Conservation (phyloP, 2,888 invertebrate species). For the Hylaea fasciaria region DNA sequence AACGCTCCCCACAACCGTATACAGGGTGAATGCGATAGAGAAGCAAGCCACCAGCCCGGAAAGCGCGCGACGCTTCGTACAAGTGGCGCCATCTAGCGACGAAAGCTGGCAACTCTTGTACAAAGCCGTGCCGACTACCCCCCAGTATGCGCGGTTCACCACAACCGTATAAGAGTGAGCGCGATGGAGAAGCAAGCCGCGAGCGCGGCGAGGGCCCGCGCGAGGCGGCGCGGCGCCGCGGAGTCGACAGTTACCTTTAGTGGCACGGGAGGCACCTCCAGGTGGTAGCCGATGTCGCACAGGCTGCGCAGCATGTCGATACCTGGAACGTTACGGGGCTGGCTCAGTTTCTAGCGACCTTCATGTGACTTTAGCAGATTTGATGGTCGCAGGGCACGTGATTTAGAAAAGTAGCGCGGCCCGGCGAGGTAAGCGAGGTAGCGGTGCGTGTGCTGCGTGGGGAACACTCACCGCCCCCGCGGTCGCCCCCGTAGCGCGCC, state of each 20-base stretch:
- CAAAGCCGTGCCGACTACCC: neutral
- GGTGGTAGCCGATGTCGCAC: constrained; percentile 89
- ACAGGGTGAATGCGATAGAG: constrained; percentile 52
- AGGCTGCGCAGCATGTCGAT: constrained; percentile 86
- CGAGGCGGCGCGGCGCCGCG: constrained; percentile 21
- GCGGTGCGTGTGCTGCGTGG: constrained; percentile 88
- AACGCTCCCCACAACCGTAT: constrained; percentile 51
- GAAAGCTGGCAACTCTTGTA: too few species aligned
- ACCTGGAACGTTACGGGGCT: constrained; percentile 72
- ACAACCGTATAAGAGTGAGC: constrained; percentile 50
- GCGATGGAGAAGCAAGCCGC: constrained; percentile 59
- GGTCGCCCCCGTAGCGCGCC: constrained; percentile 87
- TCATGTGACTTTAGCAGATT: too few species aligned
- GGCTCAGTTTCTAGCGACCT: too few species aligned
- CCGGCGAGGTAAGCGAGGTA: constrained; percentile 93
- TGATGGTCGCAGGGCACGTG: too few species aligned
- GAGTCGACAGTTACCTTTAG: constrained; percentile 83
- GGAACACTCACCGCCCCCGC: constrained; percentile 90
- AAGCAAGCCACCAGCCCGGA: constrained; percentile 59
- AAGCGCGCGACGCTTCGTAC: constrained; percentile 35
- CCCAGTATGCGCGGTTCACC: constrained; percentile 43
- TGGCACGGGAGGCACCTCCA: constrained; percentile 87
- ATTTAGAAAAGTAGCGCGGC: constrained; percentile 96
- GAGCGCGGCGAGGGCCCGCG: constrained; percentile 47
- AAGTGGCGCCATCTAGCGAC: too few species aligned